Percentiles rank a stretch among this genome's conserved stretches.
Evolutionary conservation across 2,113 vertebrate species (phyloP).

Genomic region (Nesospiza acunhae): DNA sequence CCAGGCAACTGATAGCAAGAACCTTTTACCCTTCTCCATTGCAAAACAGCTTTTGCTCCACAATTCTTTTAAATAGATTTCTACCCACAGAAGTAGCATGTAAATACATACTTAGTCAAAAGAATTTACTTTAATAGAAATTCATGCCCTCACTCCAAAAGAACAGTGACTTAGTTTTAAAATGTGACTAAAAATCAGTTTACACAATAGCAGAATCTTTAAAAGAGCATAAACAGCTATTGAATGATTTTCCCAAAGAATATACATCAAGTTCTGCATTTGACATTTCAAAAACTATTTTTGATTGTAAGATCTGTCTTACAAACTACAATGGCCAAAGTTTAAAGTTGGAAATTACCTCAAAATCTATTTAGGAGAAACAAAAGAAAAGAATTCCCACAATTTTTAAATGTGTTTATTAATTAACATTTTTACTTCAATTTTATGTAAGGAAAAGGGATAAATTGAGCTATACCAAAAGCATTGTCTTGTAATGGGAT

Average conservation of each 20-base stretch:
- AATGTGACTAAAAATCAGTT: conserved; percentile 9
- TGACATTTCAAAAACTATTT: conserved; percentile 26
- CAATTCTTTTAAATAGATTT: background rate
- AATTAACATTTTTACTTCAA: background rate
- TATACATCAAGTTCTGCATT: background rate
- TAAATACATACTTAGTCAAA: background rate
- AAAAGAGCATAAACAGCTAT: background rate
- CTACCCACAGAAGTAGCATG: background rate
- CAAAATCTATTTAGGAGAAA: background rate
- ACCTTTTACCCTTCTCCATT: background rate
- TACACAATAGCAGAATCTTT: conserved; percentile 14
- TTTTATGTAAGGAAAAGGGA: background rate
- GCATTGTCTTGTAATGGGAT: background rate
- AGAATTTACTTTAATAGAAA: background rate
- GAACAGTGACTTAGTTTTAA: background rate
- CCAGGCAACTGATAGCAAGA: background rate
- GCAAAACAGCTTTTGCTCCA: background rate
- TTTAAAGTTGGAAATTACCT: conserved; percentile 8
- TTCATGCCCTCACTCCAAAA: background rate
- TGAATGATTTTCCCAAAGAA: background rate
- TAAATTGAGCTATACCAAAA: background rate
- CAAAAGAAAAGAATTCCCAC: rapidly evolving
- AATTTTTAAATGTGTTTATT: background rate
- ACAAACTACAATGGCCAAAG: background rate
- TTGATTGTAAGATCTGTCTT: background rate